Percentiles rank a stretch among this genome's conserved stretches.
Evolutionary conservation across 2,113 vertebrate species (phyloP).

Genomic region (Dasypus novemcinctus): DNA sequence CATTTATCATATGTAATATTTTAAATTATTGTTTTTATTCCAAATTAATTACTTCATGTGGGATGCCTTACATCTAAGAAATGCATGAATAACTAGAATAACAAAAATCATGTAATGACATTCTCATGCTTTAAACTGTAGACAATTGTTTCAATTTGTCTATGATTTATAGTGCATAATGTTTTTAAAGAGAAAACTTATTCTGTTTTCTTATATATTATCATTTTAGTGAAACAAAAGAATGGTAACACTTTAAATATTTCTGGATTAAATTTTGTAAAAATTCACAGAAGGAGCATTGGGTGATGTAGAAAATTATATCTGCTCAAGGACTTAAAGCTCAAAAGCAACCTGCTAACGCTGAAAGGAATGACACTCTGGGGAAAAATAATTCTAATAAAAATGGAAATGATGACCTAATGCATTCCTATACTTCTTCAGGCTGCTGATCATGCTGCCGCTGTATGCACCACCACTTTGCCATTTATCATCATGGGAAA

Average conservation of each 20-base stretch:
- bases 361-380: constrained; percentile 23
- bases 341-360: background rate
- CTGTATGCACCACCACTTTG: background rate
- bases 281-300: background rate
- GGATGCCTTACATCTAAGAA: background rate
- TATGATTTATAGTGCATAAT: background rate
- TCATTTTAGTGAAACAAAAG: background rate
- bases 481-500: background rate
- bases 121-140: background rate
- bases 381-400: constrained; percentile 42
- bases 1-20: background rate
- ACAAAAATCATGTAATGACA: background rate
- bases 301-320: constrained; percentile 32
- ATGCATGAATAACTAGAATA: background rate
- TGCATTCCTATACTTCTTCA: background rate
- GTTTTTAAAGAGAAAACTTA: background rate
- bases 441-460: background rate
- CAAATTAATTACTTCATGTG: background rate
- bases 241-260: background rate
- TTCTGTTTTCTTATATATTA: background rate
- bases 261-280: background rate
- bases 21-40: background rate
- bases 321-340: constrained; percentile 25
- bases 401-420: constrained; percentile 62
- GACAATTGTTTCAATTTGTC: background rate